These are phyloP conservation scores for Melikaiella ostensackeni DNA, from an alignment of 2,888 invertebrate species.

Conservation along the genomic window DNA sequence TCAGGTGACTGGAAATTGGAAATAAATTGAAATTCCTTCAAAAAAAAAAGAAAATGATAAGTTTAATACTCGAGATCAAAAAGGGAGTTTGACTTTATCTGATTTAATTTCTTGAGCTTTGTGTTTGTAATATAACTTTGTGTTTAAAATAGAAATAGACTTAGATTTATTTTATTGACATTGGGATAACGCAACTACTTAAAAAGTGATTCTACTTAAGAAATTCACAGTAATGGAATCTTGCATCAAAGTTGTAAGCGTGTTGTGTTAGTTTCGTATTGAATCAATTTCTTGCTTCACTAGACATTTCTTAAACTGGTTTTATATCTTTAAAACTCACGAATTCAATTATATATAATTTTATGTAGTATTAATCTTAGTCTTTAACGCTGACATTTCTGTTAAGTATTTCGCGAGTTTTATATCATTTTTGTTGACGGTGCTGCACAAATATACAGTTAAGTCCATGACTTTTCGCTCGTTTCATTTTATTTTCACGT, in stretches of 20 bases:
- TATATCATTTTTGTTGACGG: not conserved
- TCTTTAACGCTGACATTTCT: not conserved
- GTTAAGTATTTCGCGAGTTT: not conserved
- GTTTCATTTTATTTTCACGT: not conserved
- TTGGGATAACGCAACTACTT: not conserved
- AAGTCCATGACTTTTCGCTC: not conserved
- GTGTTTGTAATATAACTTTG: not conserved
- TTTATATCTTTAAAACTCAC: not conserved
- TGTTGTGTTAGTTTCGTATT: not conserved
- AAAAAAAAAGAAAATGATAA: too few species aligned
- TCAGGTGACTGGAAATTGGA: too few species aligned
- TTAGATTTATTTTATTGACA: not conserved
- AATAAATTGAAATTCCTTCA: too few species aligned
- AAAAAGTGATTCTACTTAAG: not conserved
- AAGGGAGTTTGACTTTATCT: too few species aligned
- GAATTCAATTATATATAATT: not conserved
- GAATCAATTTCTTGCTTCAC: not conserved
- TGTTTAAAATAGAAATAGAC: not conserved
- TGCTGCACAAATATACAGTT: not conserved
- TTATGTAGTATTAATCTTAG: not conserved
- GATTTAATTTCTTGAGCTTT: not conserved
- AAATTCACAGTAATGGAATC: too few species aligned
- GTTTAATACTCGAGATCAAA: too few species aligned
- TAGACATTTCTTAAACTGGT: not conserved
- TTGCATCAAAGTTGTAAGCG: not conserved